Evolutionary conservation across 2,888 invertebrate species (phyloP).

Genomic region (Venusia cambrica): DNA sequence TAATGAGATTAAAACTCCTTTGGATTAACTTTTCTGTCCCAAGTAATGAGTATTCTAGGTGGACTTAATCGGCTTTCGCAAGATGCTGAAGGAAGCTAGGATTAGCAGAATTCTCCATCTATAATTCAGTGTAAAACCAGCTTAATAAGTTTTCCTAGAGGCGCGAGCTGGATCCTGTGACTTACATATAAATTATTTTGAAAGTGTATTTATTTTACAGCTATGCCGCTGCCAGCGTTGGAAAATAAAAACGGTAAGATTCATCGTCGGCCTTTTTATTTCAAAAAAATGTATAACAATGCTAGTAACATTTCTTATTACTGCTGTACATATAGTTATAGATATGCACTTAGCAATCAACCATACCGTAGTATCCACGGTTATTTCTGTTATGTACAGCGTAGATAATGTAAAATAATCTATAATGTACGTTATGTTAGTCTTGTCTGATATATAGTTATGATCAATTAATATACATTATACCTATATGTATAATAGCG

Average conservation of each 20-base stretch:
- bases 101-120: conserved; percentile 22
- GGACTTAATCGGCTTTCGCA: conserved; percentile 21
- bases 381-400: no score
- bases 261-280: not conserved
- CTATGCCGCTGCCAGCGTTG: conserved; percentile 64
- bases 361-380: no score
- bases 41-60: conserved; percentile 19
- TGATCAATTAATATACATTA: no score
- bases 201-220: conserved; percentile 40
- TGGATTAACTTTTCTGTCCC: conserved; percentile 14
- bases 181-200: conserved; percentile 18
- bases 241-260: conserved; percentile 68
- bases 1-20: conserved; percentile 10
- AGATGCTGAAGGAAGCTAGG: conserved; percentile 17
- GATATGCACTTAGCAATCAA: no score
- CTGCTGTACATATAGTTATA: no score
- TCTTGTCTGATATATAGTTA: no score
- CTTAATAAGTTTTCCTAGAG: conserved; percentile 15
- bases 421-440: no score
- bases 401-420: no score
- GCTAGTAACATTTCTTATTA: no score
- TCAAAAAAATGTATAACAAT: no score
- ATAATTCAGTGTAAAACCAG: conserved; percentile 24
- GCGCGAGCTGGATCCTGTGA: conserved; percentile 3
- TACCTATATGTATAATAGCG: no score